phyloP scores from a whole-genome alignment of 2,797 vertebrate genomes.

The Pelodytes ibericus region DNA sequence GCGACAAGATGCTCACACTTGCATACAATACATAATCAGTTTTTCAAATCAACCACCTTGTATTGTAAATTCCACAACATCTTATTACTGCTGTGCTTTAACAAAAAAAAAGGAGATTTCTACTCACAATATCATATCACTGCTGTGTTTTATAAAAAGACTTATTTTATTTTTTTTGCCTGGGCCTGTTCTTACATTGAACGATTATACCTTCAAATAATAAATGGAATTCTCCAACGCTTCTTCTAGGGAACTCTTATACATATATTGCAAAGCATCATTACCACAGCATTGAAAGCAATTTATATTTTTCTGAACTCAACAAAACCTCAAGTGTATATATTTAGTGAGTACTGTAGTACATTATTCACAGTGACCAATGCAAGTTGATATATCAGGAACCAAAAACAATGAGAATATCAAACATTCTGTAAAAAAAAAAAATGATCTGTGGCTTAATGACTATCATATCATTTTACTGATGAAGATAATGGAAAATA shows the following conservation, averaged over 20 bases:
- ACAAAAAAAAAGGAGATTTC: conserved; percentile 54
- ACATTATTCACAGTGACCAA: conserved; percentile 27
- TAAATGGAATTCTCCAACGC: conserved; percentile 55
- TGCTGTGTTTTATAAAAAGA: conserved; percentile 58
- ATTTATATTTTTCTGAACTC: conserved; percentile 47
- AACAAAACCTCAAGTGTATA: conserved; percentile 30
- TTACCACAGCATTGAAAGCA: conserved; percentile 44
- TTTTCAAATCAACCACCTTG: conserved; percentile 36
- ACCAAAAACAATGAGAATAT: conserved; percentile 6
- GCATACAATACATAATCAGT: conserved; percentile 33
- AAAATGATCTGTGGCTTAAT: conserved; percentile 6
- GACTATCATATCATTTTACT: neutral
- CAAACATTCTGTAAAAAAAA: conserved; percentile 12
- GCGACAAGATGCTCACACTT: conserved; percentile 49
- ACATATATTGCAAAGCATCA: conserved; percentile 62
- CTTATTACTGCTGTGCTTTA: conserved; percentile 60
- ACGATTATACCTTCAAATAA: conserved; percentile 66
- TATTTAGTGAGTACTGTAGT: conserved; percentile 12
- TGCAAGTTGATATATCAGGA: conserved; percentile 9
- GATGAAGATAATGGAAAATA: conserved; percentile 4
- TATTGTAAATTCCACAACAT: conserved; percentile 60
- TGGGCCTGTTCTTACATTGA: conserved; percentile 65
- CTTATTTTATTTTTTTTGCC: conserved; percentile 63
- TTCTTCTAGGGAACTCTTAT: conserved; percentile 63
- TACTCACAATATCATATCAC: conserved; percentile 57